Evolutionary conservation across 2,888 invertebrate genomes (phyloP).

Genomic region (Dasypolia templi): DNA sequence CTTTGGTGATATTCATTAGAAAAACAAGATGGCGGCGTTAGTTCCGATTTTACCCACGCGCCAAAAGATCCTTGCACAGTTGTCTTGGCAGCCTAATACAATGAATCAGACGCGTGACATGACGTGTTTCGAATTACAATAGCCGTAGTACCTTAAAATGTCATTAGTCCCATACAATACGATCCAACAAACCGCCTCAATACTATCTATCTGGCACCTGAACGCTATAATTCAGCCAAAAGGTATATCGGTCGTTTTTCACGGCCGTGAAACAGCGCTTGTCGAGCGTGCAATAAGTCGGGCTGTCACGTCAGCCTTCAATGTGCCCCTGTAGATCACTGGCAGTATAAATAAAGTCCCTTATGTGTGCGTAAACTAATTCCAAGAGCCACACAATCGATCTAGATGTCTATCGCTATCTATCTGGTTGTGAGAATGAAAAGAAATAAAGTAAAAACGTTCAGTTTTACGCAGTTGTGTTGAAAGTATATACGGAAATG

Average conservation of each 20-base stretch:
- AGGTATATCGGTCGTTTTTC: slow-evolving; percentile 53
- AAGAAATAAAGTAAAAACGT: slow-evolving; percentile 20
- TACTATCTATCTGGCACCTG: slow-evolving; percentile 43
- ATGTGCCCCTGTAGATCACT: slow-evolving; percentile 56
- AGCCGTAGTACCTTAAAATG: slow-evolving; percentile 14
- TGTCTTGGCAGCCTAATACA: slow-evolving; percentile 6
- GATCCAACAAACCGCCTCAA: slow-evolving; percentile 3
- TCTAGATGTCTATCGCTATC: slow-evolving; percentile 50
- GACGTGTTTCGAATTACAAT: slow-evolving; percentile 33
- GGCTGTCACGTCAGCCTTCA: slow-evolving; percentile 52
- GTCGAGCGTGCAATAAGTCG: slow-evolving; percentile 59
- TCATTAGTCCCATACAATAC: slow-evolving; percentile 3
- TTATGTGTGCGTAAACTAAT: slow-evolving; percentile 55
- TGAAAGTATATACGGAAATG: slow-evolving; percentile 16
- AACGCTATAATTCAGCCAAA: slow-evolving; percentile 37
- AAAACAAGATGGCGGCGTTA: not conserved
- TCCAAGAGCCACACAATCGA: slow-evolving; percentile 59
- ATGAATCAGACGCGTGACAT: slow-evolving; percentile 23
- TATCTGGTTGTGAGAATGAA: slow-evolving; percentile 30
- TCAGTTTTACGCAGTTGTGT: not conserved
- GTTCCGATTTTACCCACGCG: not conserved
- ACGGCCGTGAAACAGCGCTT: slow-evolving; percentile 47
- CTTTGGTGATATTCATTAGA: not conserved
- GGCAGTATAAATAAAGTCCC: slow-evolving; percentile 56
- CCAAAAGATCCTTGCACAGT: not conserved